Percentiles rank a stretch among this genome's conserved stretches.
Conservation (phyloP, 1,140 invertebrate species). For the Drosophila sechellia region DNA sequence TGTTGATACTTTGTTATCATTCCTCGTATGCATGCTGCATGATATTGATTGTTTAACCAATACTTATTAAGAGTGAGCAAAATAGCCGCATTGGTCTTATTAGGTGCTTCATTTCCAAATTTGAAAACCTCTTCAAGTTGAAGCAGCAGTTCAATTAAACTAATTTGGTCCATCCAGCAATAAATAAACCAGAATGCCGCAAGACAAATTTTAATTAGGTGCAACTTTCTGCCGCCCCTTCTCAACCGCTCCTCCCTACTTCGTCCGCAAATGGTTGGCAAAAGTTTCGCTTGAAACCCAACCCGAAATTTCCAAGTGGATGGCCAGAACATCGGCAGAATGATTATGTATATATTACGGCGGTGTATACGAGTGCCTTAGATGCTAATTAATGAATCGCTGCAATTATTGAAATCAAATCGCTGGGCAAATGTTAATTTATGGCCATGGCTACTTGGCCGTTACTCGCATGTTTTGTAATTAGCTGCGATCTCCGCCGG, state of each 20-base stretch:
- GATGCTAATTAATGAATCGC: constrained; percentile 80
- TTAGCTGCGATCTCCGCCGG: constrained; percentile 52
- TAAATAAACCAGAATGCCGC: constrained; percentile 56
- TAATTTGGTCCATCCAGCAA: constrained; percentile 53
- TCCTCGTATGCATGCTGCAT: constrained; percentile 55
- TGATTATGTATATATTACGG: constrained; percentile 7
- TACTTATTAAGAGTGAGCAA: neutral
- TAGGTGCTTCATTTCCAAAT: constrained; percentile 5
- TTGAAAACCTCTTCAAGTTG: constrained; percentile 24
- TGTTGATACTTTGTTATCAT: constrained; percentile 27
- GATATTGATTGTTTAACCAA: constrained; percentile 6
- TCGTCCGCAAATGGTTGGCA: constrained; percentile 39
- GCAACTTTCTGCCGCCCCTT: constrained; percentile 19
- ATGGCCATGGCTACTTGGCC: constrained; percentile 42
- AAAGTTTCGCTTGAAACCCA: constrained; percentile 48
- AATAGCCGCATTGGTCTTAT: neutral
- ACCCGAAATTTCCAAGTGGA: constrained; percentile 54
- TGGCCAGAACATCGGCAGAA: constrained; percentile 30
- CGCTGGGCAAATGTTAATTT: constrained; percentile 66
- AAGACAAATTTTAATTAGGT: constrained; percentile 65
- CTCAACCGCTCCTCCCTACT: constrained; percentile 2
- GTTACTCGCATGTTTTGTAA: constrained; percentile 71
- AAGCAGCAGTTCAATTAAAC: constrained; percentile 49
- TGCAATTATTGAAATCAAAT: constrained; percentile 80
- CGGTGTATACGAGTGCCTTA: constrained; percentile 39